phyloP scores from a whole-genome alignment of 1,140 invertebrate genomes.

The Drosophila nigrodunni region DNA sequence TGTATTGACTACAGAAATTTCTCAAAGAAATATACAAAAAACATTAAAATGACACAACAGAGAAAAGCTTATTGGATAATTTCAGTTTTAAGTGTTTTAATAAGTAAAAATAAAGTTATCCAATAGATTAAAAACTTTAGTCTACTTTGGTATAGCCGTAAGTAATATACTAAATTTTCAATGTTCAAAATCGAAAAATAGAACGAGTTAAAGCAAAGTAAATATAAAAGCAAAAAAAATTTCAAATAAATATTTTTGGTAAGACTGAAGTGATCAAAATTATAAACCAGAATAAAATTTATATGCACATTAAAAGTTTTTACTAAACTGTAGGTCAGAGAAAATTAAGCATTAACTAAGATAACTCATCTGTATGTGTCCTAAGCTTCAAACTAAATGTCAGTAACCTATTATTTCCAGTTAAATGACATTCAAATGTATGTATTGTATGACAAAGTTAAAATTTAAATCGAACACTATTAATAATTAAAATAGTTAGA shows the following conservation, averaged over 20 bases:
- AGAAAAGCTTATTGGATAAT: slow-evolving; percentile 26
- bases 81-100: slow-evolving; percentile 39
- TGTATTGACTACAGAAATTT: slow-evolving; percentile 66
- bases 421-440: slow-evolving; percentile 60
- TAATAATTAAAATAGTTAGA: slow-evolving; percentile 52
- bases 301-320: slow-evolving; percentile 38
- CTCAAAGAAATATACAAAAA: slow-evolving; percentile 56
- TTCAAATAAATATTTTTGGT: slow-evolving; percentile 71
- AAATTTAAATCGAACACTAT: slow-evolving; percentile 15
- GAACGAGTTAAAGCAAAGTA: background rate
- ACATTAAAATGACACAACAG: slow-evolving; percentile 22
- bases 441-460: slow-evolving; percentile 61
- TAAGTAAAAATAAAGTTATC: slow-evolving; percentile 29
- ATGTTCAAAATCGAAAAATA: slow-evolving; percentile 30
- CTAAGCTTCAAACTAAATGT: slow-evolving; percentile 75
- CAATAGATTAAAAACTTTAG: slow-evolving; percentile 19
- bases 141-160: slow-evolving; percentile 24
- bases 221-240: slow-evolving; percentile 32
- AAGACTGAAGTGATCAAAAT: slow-evolving; percentile 83
- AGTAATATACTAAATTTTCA: slow-evolving; percentile 21
- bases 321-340: slow-evolving; percentile 18
- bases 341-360: slow-evolving; percentile 62
- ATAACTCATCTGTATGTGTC: slow-evolving; percentile 75
- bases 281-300: slow-evolving; percentile 40
- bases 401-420: slow-evolving; percentile 54